These are phyloP conservation scores for Oncorhynchus gorbuscha DNA, from an alignment of 2,113 vertebrate species.

Conservation along the genomic window DNA sequence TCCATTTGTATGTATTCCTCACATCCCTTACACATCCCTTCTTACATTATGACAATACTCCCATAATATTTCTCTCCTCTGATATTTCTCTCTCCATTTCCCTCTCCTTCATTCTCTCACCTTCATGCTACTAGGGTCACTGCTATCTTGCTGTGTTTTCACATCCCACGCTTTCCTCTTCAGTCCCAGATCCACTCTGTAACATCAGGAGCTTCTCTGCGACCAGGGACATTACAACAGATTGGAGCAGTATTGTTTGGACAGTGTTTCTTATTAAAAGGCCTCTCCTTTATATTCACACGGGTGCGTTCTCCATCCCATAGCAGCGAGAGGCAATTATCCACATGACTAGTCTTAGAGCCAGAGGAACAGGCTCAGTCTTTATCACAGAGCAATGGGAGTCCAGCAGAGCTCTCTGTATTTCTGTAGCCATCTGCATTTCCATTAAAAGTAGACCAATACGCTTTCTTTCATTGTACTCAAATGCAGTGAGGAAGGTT, in stretches of 20 bases:
- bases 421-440: conserved; percentile 57
- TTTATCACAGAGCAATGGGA: conserved; percentile 67
- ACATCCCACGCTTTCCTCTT: too few species aligned
- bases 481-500: conserved; percentile 49
- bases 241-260: conserved; percentile 66
- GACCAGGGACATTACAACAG: conserved; percentile 65
- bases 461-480: conserved; percentile 60
- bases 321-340: conserved; percentile 70
- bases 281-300: conserved; percentile 73
- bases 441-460: conserved; percentile 60
- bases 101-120: not conserved
- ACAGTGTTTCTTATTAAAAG: conserved; percentile 69
- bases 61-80: too few species aligned
- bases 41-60: too few species aligned
- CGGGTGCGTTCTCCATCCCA: conserved; percentile 73
- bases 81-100: too few species aligned
- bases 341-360: conserved; percentile 74
- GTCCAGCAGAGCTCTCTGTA: conserved; percentile 37
- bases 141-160: too few species aligned
- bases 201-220: conserved; percentile 48
- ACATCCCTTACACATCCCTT: not conserved
- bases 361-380: conserved; percentile 63
- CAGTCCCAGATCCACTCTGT: conserved; percentile 12
- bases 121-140: conserved; percentile 14
- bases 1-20: not conserved